Conservation (phyloP, 2,797 vertebrate genomes). For the Mormyrops attenuatus region DNA sequence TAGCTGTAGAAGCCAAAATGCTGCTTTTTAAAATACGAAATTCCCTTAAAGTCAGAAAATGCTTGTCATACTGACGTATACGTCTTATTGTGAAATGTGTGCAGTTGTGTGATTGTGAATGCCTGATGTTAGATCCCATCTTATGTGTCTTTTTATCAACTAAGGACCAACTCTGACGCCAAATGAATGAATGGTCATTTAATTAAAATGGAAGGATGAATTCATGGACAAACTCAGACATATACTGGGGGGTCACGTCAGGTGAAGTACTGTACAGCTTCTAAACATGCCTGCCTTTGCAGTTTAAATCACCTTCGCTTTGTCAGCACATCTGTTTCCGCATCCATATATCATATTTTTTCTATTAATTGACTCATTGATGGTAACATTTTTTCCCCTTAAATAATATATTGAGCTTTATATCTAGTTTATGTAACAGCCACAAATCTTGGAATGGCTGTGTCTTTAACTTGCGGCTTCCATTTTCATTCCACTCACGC, state of each 20-base stretch:
- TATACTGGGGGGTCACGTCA: neutral
- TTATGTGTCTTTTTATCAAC: neutral
- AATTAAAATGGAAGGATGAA: neutral
- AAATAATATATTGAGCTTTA: neutral
- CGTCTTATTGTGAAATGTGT: neutral
- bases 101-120: neutral
- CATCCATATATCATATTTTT: neutral
- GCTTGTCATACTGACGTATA: neutral
- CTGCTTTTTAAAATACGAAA: neutral
- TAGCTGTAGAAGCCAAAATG: neutral
- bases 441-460: neutral
- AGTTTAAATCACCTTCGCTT: neutral
- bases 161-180: neutral
- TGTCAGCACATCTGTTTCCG: neutral
- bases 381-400: neutral
- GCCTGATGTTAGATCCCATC: neutral
- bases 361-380: neutral
- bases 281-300: neutral
- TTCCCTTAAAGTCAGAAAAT: neutral
- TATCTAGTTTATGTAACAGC: neutral
- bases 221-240: neutral
- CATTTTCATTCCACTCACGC: slow-evolving; percentile 5
- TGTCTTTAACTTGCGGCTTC: neutral
- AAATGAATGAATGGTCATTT: neutral
- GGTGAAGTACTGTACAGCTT: neutral